A percentile compares a stretch with the other conserved stretches of the same genome.
These are phyloP conservation scores for Saxicola maurus DNA, from an alignment of 2,797 vertebrate genomes.

Conservation along the genomic window DNA sequence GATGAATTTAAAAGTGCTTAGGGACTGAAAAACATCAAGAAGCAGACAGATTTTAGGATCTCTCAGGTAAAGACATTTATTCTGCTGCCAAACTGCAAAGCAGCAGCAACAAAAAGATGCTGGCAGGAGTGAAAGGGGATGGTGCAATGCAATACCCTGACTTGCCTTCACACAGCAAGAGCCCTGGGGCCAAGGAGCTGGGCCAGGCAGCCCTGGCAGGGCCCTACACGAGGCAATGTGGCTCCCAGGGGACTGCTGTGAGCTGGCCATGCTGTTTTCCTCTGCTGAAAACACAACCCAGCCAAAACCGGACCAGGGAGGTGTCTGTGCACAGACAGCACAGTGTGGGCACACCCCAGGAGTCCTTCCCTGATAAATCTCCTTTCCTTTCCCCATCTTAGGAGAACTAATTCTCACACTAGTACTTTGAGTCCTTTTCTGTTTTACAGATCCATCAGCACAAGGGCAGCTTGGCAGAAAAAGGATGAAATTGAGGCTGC, in stretches of 20 bases:
- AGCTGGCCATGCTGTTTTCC: neutral
- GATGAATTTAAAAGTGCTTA: neutral
- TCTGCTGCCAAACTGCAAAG: neutral
- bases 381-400: neutral
- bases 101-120: neutral
- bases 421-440: neutral
- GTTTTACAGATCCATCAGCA: neutral
- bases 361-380: neutral
- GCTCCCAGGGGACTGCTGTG: neutral
- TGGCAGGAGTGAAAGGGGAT: neutral
- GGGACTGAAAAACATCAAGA: neutral
- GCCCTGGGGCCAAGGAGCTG: neutral
- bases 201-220: neutral
- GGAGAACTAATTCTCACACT: neutral
- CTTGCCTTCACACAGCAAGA: neutral
- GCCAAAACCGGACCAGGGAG: rapidly evolving
- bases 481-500: neutral
- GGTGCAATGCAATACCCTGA: neutral
- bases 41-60: neutral
- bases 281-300: neutral
- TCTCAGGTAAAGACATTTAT: neutral
- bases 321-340: rapidly evolving
- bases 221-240: rapidly evolving
- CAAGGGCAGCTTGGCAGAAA: neutral
- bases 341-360: rapidly evolving